Base-by-base conservation (phyloP, 2,113 vertebrate genomes). In the Sminthopsis crassicaudata region DNA sequence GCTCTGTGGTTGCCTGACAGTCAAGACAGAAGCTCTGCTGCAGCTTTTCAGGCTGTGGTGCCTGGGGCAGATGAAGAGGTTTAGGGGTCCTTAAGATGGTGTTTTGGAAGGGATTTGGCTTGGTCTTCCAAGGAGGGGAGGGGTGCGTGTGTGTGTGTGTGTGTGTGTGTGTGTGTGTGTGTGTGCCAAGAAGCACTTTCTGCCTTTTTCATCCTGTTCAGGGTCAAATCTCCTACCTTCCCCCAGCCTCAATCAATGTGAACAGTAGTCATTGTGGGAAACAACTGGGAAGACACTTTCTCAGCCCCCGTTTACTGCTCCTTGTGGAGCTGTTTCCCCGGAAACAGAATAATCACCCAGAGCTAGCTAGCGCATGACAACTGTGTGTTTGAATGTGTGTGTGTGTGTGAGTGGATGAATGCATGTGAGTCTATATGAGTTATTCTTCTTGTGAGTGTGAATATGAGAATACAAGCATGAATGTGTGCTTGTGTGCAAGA, bases 311-410 rank as follows among this genome's bases (percentile, higher is more conserved):
- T 90, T 51, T 51, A 60, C 27, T 67, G 93, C 91, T 26, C n/a
- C 76, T 92, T 84, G 93, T 57, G 89, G 96, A 94, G 57, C 95
- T 46, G 95, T 98, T 91, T 96, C 97, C 97, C 95, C 96, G 97
- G 98, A 98, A 98, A 98, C 97, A 26, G 76, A 93, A 93, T 93
- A 93, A 93, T 94, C 93, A 50, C 3, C 54, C 55, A 93, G 91
- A 97, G 95, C 55, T 92, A 30, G 94, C 90, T 92, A 42, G 67
- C 67, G 67, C 93, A 24, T 90, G 90, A 76, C 67, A 96, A 92
- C 95, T 92, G 50, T 5, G 53, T 94, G 67, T 42, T 42, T 84
- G 67, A 84, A 23, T 42, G 36, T 84, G 67, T 84, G 60, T 67
- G 60, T 67, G 57, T 67, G 67, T 76, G 67, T 22, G 42, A 84